phyloP scores from a whole-genome alignment of 1,140 invertebrate genomes.

The Drosophila seguyi region DNA sequence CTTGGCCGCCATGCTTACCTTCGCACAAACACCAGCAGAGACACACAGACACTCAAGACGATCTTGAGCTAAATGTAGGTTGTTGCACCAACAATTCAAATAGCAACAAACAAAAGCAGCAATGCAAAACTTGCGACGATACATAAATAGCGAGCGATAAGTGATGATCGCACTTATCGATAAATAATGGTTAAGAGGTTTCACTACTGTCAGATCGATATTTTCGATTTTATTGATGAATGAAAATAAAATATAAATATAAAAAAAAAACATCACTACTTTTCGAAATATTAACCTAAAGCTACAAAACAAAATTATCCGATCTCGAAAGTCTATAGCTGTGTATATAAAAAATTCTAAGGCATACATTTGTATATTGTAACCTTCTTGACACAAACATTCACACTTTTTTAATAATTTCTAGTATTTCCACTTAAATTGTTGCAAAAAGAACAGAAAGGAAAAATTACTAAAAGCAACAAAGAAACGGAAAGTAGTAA shows the following conservation, averaged over 20 bases:
- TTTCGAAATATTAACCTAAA: neutral
- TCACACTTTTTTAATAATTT: neutral
- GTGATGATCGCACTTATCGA: neutral
- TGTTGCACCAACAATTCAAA: conserved; percentile 68
- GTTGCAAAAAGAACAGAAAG: neutral
- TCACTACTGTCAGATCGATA: too few relatives aligned
- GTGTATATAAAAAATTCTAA: too few relatives aligned
- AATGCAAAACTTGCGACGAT: conserved; percentile 21
- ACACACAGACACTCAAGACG: conserved; percentile 43
- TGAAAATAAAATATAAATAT: too few relatives aligned
- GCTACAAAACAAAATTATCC: neutral
- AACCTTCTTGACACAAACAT: neutral
- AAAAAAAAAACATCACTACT: too few relatives aligned
- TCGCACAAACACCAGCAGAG: conserved; percentile 31
- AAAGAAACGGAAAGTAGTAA: conserved; percentile 44
- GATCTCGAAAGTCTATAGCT: neutral
- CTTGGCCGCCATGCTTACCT: conserved; percentile 63
- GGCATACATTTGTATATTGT: neutral
- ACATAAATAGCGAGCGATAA: conserved; percentile 25
- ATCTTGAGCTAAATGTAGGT: conserved; percentile 84
- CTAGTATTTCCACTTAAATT: neutral
- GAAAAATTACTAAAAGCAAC: conserved; percentile 23
- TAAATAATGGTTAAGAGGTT: neutral
- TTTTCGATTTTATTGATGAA: too few relatives aligned
- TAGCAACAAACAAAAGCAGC: conserved; percentile 36